These are phyloP conservation scores for Volucella bombylans DNA, from an alignment of 2,888 invertebrate genomes.

Conservation along the genomic window DNA sequence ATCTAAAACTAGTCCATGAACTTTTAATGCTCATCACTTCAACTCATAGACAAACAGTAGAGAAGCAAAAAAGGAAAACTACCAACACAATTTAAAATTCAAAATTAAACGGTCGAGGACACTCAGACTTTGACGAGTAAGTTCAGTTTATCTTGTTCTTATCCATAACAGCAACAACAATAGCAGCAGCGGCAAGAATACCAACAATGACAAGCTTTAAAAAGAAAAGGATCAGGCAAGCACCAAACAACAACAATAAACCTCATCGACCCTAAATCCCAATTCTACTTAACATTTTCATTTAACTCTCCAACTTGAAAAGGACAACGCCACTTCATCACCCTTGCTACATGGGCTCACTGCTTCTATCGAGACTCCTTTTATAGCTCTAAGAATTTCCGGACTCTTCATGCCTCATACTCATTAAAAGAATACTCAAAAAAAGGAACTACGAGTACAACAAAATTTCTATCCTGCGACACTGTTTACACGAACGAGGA, in stretches of 20 bases:
- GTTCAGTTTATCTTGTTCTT: conserved; percentile 44
- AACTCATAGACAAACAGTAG: conserved; percentile 51
- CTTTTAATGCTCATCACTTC: conserved; percentile 62
- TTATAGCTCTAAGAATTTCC: no score
- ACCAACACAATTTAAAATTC: conserved; percentile 63
- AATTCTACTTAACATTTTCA: conserved; percentile 72
- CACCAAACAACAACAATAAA: conserved; percentile 44
- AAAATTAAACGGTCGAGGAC: conserved; percentile 70
- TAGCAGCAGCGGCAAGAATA: background rate
- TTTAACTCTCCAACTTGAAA: conserved; percentile 71
- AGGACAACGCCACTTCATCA: conserved; percentile 61
- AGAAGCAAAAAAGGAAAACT: conserved; percentile 14
- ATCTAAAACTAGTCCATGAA: conserved; percentile 65
- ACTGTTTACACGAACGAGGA: conserved; percentile 54
- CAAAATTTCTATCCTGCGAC: conserved; percentile 6
- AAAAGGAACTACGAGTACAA: conserved; percentile 20
- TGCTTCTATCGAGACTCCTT: background rate
- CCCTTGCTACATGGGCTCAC: conserved; percentile 8
- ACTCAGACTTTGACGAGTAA: conserved; percentile 23
- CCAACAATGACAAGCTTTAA: background rate
- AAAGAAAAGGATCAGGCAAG: conserved; percentile 61
- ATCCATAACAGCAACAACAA: conserved; percentile 29
- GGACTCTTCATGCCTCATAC: conserved; percentile 15
- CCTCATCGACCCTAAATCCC: conserved; percentile 67
- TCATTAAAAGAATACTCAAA: conserved; percentile 47